These are phyloP conservation scores for Thalassarche chlororhynchos DNA, from an alignment of 2,113 vertebrate genomes.

Conservation along the genomic window DNA sequence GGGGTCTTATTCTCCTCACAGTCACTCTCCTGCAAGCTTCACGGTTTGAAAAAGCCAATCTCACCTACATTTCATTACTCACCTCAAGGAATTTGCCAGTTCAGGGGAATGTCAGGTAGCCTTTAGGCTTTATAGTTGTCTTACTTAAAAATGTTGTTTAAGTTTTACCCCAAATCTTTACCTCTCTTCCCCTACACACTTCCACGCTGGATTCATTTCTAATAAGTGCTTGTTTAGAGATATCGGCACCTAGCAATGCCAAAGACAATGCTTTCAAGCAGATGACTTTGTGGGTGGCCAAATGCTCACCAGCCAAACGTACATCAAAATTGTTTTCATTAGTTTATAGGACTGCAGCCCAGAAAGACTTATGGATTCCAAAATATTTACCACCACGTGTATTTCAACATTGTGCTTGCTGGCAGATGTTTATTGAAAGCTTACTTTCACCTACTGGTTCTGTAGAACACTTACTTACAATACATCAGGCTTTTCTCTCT, in stretches of 20 bases:
- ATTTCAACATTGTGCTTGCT: neutral
- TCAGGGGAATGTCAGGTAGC: neutral
- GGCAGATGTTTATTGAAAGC: neutral
- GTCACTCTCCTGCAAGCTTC: neutral
- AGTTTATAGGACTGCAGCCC: neutral
- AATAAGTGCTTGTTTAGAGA: neutral
- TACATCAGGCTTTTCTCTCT: neutral
- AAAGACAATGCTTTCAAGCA: neutral
- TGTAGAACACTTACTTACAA: neutral
- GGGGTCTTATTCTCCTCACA: neutral
- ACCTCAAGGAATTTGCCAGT: neutral
- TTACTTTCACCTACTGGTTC: neutral
- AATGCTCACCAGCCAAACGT: neutral
- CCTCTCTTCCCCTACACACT: neutral
- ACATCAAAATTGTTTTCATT: neutral
- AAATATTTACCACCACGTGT: neutral
- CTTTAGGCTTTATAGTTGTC: neutral
- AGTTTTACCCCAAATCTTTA: neutral
- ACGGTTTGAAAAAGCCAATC: neutral
- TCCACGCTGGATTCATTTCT: neutral
- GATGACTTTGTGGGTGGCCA: neutral
- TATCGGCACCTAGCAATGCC: neutral
- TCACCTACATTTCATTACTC: neutral
- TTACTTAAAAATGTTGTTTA: neutral
- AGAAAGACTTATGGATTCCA: neutral